These are phyloP conservation scores for Ptychadena robeensis DNA, from an alignment of 2,797 vertebrate species.

Conservation along the genomic window DNA sequence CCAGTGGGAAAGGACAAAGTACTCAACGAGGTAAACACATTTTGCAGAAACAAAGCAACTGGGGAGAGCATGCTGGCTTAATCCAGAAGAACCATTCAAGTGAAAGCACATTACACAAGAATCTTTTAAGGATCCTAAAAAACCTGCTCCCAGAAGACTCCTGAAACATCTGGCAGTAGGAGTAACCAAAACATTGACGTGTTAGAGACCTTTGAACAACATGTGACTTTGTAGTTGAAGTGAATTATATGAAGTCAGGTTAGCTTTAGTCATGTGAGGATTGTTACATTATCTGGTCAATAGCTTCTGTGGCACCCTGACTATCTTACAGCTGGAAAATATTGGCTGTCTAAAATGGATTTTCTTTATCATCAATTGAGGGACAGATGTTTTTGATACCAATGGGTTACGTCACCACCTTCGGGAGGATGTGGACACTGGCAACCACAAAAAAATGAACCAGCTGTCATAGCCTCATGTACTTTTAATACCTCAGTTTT, in stretches of 20 bases:
- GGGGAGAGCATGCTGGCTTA: constrained; percentile 26
- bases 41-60: constrained; percentile 6
- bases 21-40: constrained; percentile 77
- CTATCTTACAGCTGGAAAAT: not conserved
- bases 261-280: not conserved
- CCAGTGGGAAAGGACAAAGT: constrained; percentile 80
- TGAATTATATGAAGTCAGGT: not conserved
- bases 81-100: constrained; percentile 1
- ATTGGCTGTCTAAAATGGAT: not conserved
- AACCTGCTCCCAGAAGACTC: constrained; percentile 4
- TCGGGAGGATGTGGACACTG: too few relatives aligned
- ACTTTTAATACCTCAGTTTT: too few relatives aligned
- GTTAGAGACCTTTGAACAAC: constrained; percentile 13
- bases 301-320: not conserved
- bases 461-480: too few relatives aligned
- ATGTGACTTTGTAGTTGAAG: not conserved
- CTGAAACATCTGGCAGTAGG: constrained; percentile 31
- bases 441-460: too few relatives aligned
- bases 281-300: not conserved
- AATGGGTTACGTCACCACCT: too few relatives aligned
- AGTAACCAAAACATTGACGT: constrained; percentile 14
- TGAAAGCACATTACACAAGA: not conserved
- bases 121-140: not conserved
- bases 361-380: too few relatives aligned
- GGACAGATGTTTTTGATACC: too few relatives aligned